A percentile compares a stretch with the other conserved stretches of the same genome.
phyloP scores from a whole-genome alignment of 2,888 invertebrate genomes.

The Scotopteryx bipunctaria region DNA sequence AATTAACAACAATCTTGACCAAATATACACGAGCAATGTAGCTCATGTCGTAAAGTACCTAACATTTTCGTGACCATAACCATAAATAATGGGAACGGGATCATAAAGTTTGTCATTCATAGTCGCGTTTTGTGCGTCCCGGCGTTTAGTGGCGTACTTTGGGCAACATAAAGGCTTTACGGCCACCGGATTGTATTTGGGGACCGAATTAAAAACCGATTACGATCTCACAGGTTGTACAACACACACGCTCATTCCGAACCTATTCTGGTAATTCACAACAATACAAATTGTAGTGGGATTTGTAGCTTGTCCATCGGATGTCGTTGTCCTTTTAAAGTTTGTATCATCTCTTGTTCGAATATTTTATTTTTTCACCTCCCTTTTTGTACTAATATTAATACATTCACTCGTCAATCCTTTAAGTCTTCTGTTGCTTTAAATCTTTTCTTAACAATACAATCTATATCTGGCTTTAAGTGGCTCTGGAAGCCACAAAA shows the following conservation, averaged over 20 bases:
- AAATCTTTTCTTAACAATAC: slow-evolving; percentile 1
- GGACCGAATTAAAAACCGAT: slow-evolving; percentile 35
- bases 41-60: slow-evolving; percentile 18
- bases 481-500: neutral
- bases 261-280: neutral
- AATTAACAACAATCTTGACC: slow-evolving; percentile 4
- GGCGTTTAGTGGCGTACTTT: slow-evolving; percentile 31
- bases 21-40: slow-evolving; percentile 11
- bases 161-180: slow-evolving; percentile 29
- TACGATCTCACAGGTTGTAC: slow-evolving; percentile 29
- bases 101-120: slow-evolving; percentile 38
- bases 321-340: neutral
- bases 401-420: neutral
- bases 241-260: slow-evolving; percentile 14
- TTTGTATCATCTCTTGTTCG: too few species aligned
- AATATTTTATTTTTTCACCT: too few species aligned
- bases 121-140: slow-evolving; percentile 30
- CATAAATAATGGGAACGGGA: slow-evolving; percentile 34
- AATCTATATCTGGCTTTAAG: neutral
- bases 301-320: neutral
- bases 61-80: slow-evolving; percentile 29
- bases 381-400: too few species aligned
- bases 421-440: too few species aligned
- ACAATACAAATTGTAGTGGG: neutral
- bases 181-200: slow-evolving; percentile 30